Conservation (phyloP, 2,888 invertebrate genomes). For the Rotaria magnacalcarata region DNA sequence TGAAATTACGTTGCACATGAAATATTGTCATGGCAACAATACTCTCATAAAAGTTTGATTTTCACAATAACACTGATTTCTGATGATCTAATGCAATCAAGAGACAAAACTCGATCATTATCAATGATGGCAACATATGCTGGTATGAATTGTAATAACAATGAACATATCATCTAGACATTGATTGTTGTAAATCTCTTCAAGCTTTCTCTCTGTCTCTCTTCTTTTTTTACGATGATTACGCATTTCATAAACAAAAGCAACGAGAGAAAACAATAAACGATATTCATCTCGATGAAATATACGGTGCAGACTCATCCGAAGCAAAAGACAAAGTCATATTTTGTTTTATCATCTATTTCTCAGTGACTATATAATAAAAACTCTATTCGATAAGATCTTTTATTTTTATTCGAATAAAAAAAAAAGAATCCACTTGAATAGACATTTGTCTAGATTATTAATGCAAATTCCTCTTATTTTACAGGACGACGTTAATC, state of each 20-base stretch:
- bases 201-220: not conserved
- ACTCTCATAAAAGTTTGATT: no score
- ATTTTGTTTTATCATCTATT: not conserved
- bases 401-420: not conserved
- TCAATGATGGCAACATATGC: no score
- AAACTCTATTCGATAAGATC: not conserved
- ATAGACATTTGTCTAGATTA: not conserved
- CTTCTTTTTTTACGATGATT: not conserved
- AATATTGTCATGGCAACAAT: no score
- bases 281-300: not conserved
- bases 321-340: not conserved
- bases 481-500: not conserved
- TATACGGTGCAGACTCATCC: not conserved
- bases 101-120: no score
- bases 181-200: not conserved
- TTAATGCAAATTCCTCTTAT: not conserved
- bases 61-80: no score
- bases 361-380: not conserved
- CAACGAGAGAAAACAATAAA: not conserved
- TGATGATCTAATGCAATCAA: no score
- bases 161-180: not conserved
- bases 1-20: no score
- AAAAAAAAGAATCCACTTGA: not conserved
- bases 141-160: not conserved
- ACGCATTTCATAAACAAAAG: not conserved